A percentile compares a stretch with the other conserved stretches of the same genome.
Conservation (phyloP, 2,797 vertebrate species). For the Petrocephalus sullivani region DNA sequence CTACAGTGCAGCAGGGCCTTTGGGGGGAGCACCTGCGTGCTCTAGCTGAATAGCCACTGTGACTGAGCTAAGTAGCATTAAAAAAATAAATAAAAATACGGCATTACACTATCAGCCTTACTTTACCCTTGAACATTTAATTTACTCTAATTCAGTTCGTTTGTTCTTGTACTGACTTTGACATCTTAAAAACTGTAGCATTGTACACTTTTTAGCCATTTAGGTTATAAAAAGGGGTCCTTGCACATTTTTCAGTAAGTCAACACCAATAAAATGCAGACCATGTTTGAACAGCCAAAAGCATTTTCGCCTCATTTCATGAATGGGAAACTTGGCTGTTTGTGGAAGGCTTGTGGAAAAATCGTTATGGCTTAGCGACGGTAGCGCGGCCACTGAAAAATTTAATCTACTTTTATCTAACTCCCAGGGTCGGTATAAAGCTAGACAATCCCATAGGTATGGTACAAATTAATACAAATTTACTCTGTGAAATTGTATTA, state of each 20-base stretch:
- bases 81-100: conserved; percentile 25
- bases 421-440: not conserved
- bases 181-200: conserved; percentile 29
- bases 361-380: not conserved
- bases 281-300: conserved; percentile 35
- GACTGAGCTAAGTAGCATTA: conserved; percentile 46
- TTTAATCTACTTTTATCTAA: not conserved
- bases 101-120: conserved; percentile 62
- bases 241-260: conserved; percentile 36
- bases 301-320: not conserved
- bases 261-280: conserved; percentile 63
- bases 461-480: not conserved
- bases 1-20: not conserved
- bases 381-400: not conserved
- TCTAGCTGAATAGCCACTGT: conserved; percentile 50
- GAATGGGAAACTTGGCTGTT: not conserved
- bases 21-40: conserved; percentile 27
- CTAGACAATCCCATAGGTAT: not conserved
- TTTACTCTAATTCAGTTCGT: conserved; percentile 30
- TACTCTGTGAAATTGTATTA: not conserved
- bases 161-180: conserved; percentile 30
- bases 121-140: conserved; percentile 33
- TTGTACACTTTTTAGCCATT: conserved; percentile 35
- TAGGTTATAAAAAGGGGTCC: conserved; percentile 36
- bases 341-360: conserved; percentile 11